A percentile compares a stretch with the other conserved stretches of the same genome.
These are phyloP conservation scores for Drosophila persimilis DNA, from an alignment of 1,140 invertebrate species.

Conservation along the genomic window DNA sequence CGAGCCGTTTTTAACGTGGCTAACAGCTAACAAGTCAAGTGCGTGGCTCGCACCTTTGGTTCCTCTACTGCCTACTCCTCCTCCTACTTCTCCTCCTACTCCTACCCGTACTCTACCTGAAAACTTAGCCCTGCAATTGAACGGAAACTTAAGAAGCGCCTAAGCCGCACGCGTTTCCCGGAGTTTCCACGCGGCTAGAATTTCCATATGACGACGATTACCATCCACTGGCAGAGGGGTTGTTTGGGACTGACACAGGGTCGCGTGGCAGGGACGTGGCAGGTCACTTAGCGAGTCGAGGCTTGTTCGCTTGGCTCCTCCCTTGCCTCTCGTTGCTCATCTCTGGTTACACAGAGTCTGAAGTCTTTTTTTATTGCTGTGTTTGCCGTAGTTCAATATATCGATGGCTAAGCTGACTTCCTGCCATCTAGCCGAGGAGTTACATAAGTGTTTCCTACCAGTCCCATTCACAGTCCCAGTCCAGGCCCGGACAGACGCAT, in stretches of 20 bases:
- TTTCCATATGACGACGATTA: constrained; percentile 50
- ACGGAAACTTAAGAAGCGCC: constrained; percentile 60
- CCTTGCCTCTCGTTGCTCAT: constrained; percentile 27
- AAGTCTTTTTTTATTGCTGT: constrained; percentile 64
- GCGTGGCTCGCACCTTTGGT: constrained; percentile 58
- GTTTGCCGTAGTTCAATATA: constrained; percentile 52
- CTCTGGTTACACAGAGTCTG: constrained; percentile 59
- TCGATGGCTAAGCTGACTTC: constrained; percentile 36
- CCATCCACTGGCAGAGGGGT: constrained; percentile 21
- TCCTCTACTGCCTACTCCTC: constrained; percentile 11
- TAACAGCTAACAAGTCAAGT: constrained; percentile 52
- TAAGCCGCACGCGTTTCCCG: constrained; percentile 55
- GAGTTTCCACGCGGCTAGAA: constrained; percentile 49
- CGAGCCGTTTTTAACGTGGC: constrained; percentile 59
- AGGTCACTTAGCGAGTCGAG: constrained; percentile 51
- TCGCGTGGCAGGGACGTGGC: constrained; percentile 37
- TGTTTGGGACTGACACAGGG: background rate
- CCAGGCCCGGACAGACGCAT: constrained; percentile 18
- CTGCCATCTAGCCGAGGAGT: constrained; percentile 5
- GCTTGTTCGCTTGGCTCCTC: constrained; percentile 13
- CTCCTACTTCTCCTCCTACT: constrained; percentile 1
- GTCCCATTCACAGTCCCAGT: background rate
- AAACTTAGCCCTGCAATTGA: constrained; percentile 20
- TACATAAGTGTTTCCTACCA: constrained; percentile 29
- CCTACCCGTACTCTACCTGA: background rate